Evolutionary conservation across 2,888 invertebrate genomes (phyloP).

Genomic region (Sphaerophoria taeniata): DNA sequence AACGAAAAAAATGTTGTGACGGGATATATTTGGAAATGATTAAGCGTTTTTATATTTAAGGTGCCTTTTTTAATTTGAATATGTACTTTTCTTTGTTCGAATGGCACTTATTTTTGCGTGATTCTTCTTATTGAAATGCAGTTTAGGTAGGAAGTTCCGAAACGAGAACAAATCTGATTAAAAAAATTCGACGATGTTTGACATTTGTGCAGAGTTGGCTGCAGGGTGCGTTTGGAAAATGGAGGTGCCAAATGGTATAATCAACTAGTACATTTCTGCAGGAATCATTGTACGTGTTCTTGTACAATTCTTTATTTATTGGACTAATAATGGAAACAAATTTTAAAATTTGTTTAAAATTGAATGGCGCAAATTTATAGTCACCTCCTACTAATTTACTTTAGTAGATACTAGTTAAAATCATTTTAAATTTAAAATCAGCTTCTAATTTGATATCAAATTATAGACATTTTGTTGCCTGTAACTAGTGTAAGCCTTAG

Average conservation of each 20-base stretch:
- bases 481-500: no score
- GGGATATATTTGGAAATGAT: constrained; percentile 38
- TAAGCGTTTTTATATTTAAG: constrained; percentile 38
- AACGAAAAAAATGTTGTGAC: constrained; percentile 46
- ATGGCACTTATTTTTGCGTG: constrained; percentile 66
- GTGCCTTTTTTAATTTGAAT: constrained; percentile 52
- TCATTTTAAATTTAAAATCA: no score
- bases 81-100: constrained; percentile 62
- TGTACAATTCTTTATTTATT: background rate
- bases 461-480: no score
- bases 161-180: constrained; percentile 71
- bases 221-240: constrained; percentile 62
- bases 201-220: constrained; percentile 72
- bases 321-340: no score
- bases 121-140: constrained; percentile 62
- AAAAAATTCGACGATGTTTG: constrained; percentile 65
- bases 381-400: no score
- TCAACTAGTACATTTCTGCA: background rate
- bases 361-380: no score
- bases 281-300: background rate
- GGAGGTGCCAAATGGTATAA: constrained; percentile 22
- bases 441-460: no score
- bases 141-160: constrained; percentile 45
- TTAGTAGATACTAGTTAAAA: no score
- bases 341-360: no score